Evolutionary conservation across 1,140 invertebrate species (phyloP), one percentile per base, ranked within the genome.

Genomic region (Danaus melanippus): DNA sequence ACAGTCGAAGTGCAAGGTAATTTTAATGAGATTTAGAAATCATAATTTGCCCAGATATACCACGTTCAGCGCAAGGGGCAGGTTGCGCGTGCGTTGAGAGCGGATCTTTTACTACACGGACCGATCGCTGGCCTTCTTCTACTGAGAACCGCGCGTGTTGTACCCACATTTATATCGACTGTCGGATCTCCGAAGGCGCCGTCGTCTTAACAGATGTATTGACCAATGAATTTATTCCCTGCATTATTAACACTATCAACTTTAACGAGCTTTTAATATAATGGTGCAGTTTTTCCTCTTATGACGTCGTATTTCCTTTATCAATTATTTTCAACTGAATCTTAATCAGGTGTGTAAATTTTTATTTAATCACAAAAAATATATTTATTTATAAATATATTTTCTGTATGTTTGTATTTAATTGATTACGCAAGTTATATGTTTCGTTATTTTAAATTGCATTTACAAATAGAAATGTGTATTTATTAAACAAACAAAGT

Each of bases 1-100:
- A 32, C 21, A 32, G 6, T 32, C 6, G 6, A 32, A 3, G 21
- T 32, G 21, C 21, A 32, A 32, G 21, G 21, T 32, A 7, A 66
- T 50, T 44, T 76, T 54, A 71, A 48, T 67, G 56, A 46, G 59
- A 49, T 61, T 46, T 43, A 60, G 57, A 58, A 63, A 71, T 69
- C 67, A 66, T 62, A 68, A 77, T 81, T 72, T 74, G 62, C 57
- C 63, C 21, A 46, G 58, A 48, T 60, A 66, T 49, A 52, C 62
- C 66, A 67, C 67, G 66, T 46, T 60, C 49, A 63, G 64, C 67
- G 65, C 69, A 49, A 53, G 53, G 60, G 76, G 63, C 62, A 63
- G 64, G 66, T 50, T 73, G 76, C 78, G 78, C 73, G 62, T 71
- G 69, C 71, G 75, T 75, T 66, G 63, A 73, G 69, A 75, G 74